These are phyloP conservation scores for Drosophila eohydei DNA, from an alignment of 2,888 invertebrate species.

Conservation along the genomic window DNA sequence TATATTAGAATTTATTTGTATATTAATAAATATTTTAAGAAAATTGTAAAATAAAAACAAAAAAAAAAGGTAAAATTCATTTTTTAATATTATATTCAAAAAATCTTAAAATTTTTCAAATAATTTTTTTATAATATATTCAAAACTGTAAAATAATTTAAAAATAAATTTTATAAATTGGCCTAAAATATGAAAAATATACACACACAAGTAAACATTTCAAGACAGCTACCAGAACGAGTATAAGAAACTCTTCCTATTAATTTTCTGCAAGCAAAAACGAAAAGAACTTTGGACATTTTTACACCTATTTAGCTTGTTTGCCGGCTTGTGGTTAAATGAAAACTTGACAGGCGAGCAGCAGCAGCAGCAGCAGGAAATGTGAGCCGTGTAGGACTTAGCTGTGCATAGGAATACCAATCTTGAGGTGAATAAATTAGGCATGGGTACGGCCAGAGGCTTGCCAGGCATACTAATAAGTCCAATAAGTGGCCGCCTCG, in stretches of 20 bases:
- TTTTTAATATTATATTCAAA: no score
- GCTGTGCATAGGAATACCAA: conserved; percentile 17
- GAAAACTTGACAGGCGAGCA: conserved; percentile 27
- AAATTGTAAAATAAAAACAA: no score
- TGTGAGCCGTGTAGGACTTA: conserved; percentile 54
- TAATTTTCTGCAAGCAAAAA: not conserved
- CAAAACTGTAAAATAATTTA: no score
- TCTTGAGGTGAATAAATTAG: conserved; percentile 68
- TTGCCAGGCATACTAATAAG: conserved; percentile 69
- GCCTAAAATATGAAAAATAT: no score
- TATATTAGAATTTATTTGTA: no score
- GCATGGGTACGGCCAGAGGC: conserved; percentile 44
- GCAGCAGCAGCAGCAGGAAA: conserved; percentile 42
- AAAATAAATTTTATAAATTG: no score
- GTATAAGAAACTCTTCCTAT: no score
- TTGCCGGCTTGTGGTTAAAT: conserved; percentile 16
- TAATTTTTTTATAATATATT: no score
- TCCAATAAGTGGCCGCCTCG: conserved; percentile 34
- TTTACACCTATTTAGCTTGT: not conserved
- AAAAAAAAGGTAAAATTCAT: no score
- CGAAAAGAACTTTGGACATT: not conserved
- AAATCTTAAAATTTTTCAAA: no score
- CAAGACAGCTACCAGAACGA: not conserved
- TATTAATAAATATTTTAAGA: no score
- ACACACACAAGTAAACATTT: no score